Evolutionary conservation across 2,888 invertebrate species (phyloP), one percentile per base, ranked within the genome.

Genomic region (Tribolium freemani): DNA sequence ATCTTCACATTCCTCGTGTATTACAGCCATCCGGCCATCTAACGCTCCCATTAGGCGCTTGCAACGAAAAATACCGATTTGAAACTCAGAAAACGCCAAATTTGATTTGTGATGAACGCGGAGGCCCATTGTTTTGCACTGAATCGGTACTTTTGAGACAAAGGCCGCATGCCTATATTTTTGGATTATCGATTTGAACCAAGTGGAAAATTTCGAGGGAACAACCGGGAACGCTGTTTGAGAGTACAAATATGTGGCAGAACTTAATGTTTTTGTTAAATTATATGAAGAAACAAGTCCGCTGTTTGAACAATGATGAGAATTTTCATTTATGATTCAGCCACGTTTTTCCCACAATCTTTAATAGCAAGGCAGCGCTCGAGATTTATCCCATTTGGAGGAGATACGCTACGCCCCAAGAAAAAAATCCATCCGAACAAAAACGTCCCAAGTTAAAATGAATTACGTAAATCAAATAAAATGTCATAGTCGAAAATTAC

Each of bases 401-500:
- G 45, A 54, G 46, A 69, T 53, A 16, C 45, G 30, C 31, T 21
- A 45, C 51, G 51, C 38, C 26, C 38, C 11, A 58, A 67, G 56
- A 69, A 61, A 69, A 51, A 63, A 63, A 57, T 64, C 54, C 26
- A 71, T 68, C 44, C 46, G 26, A 30, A 38, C 44, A 56, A 69
- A 61, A 57, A 58, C 45, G 53, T 56, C 71, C 63, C 63, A 69
- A 64, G 69, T 67, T 69, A 60, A 75, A 77, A 77, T 74, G 71
- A 78, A 75, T 77, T 75, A 74, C 75, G 72, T 76, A 76, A 76
- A 78, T 77, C 76, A 69, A 72, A 72, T 57, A 72, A 74, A 76
- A 74, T 75, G 76, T 76, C 77, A 77, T 76, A 76, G 77, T 76
- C 73, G 78, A 77, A 72, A 76, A 74, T 72, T 74, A 72, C 74